A percentile compares a stretch with the other conserved stretches of the same genome.
Evolutionary conservation across 2,888 invertebrate species (phyloP).

Genomic region (Didymodactylos carnosus): DNA sequence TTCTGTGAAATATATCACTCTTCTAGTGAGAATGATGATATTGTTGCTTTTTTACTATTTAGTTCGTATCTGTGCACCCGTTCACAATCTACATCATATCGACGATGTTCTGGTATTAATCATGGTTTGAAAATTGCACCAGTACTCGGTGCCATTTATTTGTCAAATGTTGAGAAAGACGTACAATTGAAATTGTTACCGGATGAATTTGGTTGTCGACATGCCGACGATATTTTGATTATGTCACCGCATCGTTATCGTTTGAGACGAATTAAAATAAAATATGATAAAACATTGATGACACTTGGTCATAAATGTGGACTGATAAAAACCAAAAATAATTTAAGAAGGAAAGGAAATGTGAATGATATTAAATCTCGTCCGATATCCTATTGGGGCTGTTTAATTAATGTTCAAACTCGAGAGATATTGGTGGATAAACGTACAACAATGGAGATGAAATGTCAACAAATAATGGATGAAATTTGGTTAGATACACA

Average conservation of each 20-base stretch:
- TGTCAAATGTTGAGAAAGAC: background rate
- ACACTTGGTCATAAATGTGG: background rate
- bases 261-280: background rate
- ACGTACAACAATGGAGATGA: background rate
- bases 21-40: no score
- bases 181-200: background rate
- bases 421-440: background rate
- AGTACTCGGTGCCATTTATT: background rate
- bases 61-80: background rate
- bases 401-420: background rate
- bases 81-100: background rate
- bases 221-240: background rate
- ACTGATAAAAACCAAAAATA: background rate
- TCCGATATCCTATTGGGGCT: background rate
- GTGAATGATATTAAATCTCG: background rate
- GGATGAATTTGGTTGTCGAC: background rate
- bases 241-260: background rate
- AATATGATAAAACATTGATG: background rate
- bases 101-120: background rate
- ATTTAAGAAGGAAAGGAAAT: background rate
- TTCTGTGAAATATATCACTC: no score
- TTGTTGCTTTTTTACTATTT: background rate
- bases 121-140: background rate
- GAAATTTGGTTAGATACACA: background rate
- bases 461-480: background rate